Evolutionary conservation across 2,797 vertebrate species (phyloP), one percentile per base, ranked within the genome.

Genomic region (Rhadinocentrus ornatus): DNA sequence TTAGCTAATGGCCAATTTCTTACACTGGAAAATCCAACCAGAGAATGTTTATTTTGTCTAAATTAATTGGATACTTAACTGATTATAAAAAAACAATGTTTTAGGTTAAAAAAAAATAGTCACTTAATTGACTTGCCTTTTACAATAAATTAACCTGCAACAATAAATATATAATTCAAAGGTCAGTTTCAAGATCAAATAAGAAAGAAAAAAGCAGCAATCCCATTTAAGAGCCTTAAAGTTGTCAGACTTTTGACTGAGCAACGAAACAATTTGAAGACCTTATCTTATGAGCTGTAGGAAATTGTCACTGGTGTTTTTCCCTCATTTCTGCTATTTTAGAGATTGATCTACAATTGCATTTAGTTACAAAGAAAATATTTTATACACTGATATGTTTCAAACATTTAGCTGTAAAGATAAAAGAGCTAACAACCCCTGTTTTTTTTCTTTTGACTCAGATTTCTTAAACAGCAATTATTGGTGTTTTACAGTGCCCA

Each of bases 381-480:
- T 20, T 8, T 58, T 55, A 56, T 39, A 54, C n/a, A 63, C n/a
- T 52, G 11, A 59, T 34, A 34, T 52, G 27, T 69, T 64, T 62
- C 60, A 37, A 20, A 65, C 34, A 69, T 1, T 29, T 12, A 55
- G 34, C 34, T 41, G 15, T 57, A 35, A 79, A 78, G 66, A 41
- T 9, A 48, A n/a, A 69, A 26, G n/a, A 27, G 59, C 11, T 32
- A 57, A 53, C 62, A 82, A 7, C 74, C 73, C 75, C 82, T 62
- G 3, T 76, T 78, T 27, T 78, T 27, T n/a, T 76, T 56, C 48
- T 29, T 71, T 66, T 58, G 9, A 37, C 60, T 73, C 63, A 64
- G 22, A 52, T 68, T 74, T 74, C 70, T 83, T 68, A 22, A 63
- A 27, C 64, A 64, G 34, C 41, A n/a, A 63, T 63, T 54, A 61